Percentiles rank a stretch among this genome's conserved stretches.
phyloP scores from a whole-genome alignment of 2,888 invertebrate genomes.

The Mycalesis mineus region DNA sequence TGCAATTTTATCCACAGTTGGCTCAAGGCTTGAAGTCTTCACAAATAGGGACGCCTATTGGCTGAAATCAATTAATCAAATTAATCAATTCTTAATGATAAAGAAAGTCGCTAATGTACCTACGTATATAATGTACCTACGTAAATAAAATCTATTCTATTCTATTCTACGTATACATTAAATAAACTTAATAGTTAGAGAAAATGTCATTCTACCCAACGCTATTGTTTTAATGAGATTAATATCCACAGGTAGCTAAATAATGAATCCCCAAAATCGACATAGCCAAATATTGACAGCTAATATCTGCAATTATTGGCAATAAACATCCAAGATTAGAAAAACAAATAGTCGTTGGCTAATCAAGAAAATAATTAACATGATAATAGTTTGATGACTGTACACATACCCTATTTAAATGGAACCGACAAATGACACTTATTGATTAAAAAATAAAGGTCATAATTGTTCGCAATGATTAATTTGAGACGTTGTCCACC shows the following conservation, averaged over 20 bases:
- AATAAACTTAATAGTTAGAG: too few species aligned
- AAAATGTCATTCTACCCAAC: not conserved
- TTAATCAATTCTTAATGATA: too few species aligned
- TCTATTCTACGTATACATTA: too few species aligned
- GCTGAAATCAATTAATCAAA: too few species aligned
- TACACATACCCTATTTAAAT: not conserved
- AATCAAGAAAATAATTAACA: conserved; percentile 26
- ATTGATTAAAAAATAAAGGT: not conserved
- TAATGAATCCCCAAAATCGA: not conserved
- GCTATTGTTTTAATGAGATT: not conserved
- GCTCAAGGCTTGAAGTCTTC: too few species aligned
- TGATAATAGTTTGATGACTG: conserved; percentile 17
- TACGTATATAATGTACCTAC: too few species aligned
- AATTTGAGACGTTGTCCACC: conserved; percentile 9
- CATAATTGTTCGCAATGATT: not conserved
- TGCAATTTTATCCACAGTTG: too few species aligned
- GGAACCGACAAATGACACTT: not conserved
- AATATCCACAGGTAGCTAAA: not conserved
- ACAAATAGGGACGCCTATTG: too few species aligned
- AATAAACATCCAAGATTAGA: not conserved
- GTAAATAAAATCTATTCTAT: not conserved
- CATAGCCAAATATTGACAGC: not conserved
- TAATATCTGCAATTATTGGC: not conserved
- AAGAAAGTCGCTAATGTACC: too few species aligned
- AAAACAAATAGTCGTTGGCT: not conserved